Evolutionary conservation across 2,797 vertebrate genomes (phyloP), one percentile per base, ranked within the genome.

Genomic region (Gallirallus australis): DNA sequence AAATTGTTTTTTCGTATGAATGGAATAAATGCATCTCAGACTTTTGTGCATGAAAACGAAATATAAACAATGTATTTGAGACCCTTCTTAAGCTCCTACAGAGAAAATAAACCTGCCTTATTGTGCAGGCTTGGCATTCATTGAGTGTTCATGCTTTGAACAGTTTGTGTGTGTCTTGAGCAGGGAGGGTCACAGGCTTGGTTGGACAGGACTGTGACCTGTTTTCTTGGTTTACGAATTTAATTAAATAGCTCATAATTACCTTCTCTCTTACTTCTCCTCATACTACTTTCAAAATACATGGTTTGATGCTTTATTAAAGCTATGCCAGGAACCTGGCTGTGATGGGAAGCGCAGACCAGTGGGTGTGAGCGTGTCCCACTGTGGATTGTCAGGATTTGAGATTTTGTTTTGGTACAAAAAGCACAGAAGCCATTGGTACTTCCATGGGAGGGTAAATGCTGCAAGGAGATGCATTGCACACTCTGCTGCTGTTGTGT

Each of bases 21-120:
- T 85, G 65, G 90, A 94, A 80, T 91, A 94, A 86, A 86, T 82
- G 76, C 89, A 77, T 88, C 86, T 91, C 25, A 5, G 91, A 94
- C 73, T 75, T 48, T 48, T 85, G 81, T 95, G 70, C 64, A 37
- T 63, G 90, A 75, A 96, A 94, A 64, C 72, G 83, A 83, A 89
- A 73, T 42, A 40, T 61, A 83, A 84, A 52, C 27, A 15, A 48
- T 2, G 1, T 76, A 30, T 42, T 45, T 35, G 82, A 83, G 53
- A 85, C 19, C 53, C 33, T 87, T 19, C 42, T 94, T 66, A 35
- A 86, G 47, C 64, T 90, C 52, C 57, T 40, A 10, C 56, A 47
- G 31, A 19, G 39, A 68, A 40, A 78, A n/a, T n/a, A 68, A 70
- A 24, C 75, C 60, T 35, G 75, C 63, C 76, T 23, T 7, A 13